A percentile compares a stretch with the other conserved stretches of the same genome.
Evolutionary conservation across 2,888 invertebrate species (phyloP).

Genomic region (Cantharis rufa): DNA sequence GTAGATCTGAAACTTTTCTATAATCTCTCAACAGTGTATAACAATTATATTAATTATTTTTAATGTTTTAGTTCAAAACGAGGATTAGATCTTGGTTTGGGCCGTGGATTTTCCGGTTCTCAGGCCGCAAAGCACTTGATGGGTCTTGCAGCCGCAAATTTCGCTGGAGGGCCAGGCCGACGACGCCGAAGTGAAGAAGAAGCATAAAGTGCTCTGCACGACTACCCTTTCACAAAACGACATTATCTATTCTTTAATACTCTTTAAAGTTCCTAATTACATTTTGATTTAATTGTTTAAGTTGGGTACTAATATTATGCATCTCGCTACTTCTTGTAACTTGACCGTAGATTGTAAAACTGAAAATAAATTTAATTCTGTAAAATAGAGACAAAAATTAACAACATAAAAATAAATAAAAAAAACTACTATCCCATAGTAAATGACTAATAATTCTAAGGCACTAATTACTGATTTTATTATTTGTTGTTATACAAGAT

Average conservation of each 20-base stretch:
- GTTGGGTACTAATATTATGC: neutral
- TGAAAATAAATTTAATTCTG: neutral
- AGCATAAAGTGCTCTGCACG: constrained; percentile 36
- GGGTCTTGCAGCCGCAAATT: constrained; percentile 88
- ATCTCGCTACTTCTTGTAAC: neutral
- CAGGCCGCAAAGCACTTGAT: constrained; percentile 90
- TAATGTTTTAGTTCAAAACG: constrained; percentile 73
- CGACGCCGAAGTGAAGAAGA: constrained; percentile 71
- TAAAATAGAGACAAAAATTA: neutral
- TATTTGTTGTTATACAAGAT: neutral
- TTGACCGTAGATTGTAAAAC: constrained; percentile 9
- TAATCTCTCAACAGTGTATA: no score
- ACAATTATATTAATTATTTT: neutral
- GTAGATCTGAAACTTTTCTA: no score
- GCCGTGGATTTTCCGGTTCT: constrained; percentile 86
- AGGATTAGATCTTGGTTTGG: constrained; percentile 84
- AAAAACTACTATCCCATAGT: neutral
- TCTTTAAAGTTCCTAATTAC: constrained; percentile 30
- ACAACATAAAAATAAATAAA: neutral
- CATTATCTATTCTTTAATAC: constrained; percentile 19
- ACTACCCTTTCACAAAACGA: neutral
- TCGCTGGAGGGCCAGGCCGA: constrained; percentile 85
- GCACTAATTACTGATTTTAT: neutral
- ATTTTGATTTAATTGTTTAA: constrained; percentile 1
- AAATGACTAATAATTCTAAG: constrained; percentile 2